Evolutionary conservation across 2,797 vertebrate species (phyloP).

Genomic region (Echiichthys vipera): DNA sequence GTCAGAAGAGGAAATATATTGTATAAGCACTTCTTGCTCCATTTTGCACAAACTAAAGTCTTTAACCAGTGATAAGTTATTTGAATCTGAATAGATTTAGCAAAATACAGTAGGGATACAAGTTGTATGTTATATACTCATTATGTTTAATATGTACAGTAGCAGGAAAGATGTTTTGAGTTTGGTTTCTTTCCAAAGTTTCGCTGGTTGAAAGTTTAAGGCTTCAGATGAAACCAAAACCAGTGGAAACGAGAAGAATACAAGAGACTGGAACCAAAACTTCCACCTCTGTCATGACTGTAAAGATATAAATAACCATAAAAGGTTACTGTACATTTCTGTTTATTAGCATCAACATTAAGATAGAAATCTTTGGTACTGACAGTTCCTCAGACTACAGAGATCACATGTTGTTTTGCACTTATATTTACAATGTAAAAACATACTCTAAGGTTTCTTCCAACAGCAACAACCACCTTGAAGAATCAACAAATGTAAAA

Average conservation of each 20-base stretch:
- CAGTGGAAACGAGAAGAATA: background rate
- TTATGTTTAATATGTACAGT: background rate
- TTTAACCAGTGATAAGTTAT: background rate
- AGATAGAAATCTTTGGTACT: background rate
- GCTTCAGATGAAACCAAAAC: slow-evolving; percentile 35
- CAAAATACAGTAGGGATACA: background rate
- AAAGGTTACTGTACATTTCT: background rate
- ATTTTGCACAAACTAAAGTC: background rate
- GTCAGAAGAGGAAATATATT: background rate
- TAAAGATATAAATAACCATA: background rate
- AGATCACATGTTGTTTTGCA: background rate
- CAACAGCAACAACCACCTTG: background rate
- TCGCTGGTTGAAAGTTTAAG: background rate
- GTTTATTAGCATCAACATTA: slow-evolving; percentile 49
- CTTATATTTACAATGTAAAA: slow-evolving; percentile 6
- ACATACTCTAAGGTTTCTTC: background rate
- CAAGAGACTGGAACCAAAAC: background rate
- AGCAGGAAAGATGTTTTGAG: background rate
- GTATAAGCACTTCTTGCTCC: background rate
- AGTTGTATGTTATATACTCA: background rate
- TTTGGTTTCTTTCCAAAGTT: background rate
- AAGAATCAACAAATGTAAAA: background rate
- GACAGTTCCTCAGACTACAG: background rate
- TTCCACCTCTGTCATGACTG: background rate
- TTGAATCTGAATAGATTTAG: background rate